These are phyloP conservation scores for Hydraecia micacea DNA, from an alignment of 2,888 invertebrate genomes.

Conservation along the genomic window DNA sequence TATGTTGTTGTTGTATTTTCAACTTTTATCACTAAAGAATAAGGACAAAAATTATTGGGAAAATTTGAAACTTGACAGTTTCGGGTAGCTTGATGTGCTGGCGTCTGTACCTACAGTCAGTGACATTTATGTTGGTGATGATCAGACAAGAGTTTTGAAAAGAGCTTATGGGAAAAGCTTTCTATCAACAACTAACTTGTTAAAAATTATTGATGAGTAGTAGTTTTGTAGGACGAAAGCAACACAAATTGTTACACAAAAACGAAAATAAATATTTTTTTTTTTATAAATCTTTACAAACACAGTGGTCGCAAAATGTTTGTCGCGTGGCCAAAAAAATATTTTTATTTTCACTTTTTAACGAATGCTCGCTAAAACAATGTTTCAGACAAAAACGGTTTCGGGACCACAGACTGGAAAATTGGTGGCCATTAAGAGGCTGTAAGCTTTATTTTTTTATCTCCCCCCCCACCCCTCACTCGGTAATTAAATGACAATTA, in stretches of 20 bases:
- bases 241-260: not conserved
- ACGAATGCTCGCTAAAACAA: conserved; percentile 74
- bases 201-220: not conserved
- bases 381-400: conserved; percentile 74
- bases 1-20: too few relatives aligned
- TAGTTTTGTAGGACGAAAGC: not conserved
- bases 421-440: conserved; percentile 81
- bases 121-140: not conserved
- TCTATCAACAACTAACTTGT: not conserved
- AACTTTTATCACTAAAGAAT: too few relatives aligned
- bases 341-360: conserved; percentile 66
- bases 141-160: not conserved
- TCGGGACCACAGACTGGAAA: conserved; percentile 77
- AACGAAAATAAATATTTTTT: conserved; percentile 14
- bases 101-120: too few relatives aligned
- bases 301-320: conserved; percentile 53
- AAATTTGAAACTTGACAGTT: too few relatives aligned
- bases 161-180: not conserved
- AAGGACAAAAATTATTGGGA: too few relatives aligned
- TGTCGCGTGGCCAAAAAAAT: conserved; percentile 40
- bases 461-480: conserved; percentile 69
- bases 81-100: too few relatives aligned
- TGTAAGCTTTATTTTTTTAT: conserved; percentile 80
- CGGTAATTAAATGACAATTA: conserved; percentile 89
- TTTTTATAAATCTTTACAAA: conserved; percentile 20